Evolutionary conservation across 2,113 vertebrate genomes (phyloP), one percentile per base, ranked within the genome.

Genomic region (Dromas ardeola): DNA sequence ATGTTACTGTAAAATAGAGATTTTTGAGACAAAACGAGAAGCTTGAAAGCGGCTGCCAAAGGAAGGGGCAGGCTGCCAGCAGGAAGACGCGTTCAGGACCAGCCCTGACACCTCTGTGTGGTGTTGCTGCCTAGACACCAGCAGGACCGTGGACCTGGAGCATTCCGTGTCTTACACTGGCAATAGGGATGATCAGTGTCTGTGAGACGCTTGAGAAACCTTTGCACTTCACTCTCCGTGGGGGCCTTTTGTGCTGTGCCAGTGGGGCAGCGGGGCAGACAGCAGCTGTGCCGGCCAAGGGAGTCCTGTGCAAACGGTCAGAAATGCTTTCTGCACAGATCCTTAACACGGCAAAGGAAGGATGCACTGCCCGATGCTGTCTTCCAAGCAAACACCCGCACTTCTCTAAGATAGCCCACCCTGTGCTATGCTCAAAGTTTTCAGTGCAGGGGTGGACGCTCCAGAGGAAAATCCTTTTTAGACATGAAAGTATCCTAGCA

Each of bases 281-380:
- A 79, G 73, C 26, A 55, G 22, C 67, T 55, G 18, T 11, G 26
- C 73, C 38, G 45, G 8, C n/a, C 65, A 40, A 21, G 30, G 20
- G 38, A 78, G 25, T 27, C 58, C 34, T 23, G 14, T 7, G 25
- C 11, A 55, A n/a, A 32, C 16, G 29, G 50, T 13, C 71, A 79
- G 66, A 49, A 67, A 20, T 11, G 45, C 26, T 67, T 67, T 42
- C 59, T 32, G 73, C n/a, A 13, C 13, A 34, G 38, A 40, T 32
- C 45, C 32, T 55, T 40, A 26, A 26, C 22, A 18, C 0, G 1
- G 11, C 53, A 74, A 43, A 63, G 61, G 42, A 45, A 38, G 40
- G 27, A 4, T 27, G 74, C n/a, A 4, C 11, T 38, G 13, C n/a
- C 47, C 62, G 2, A 1, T 1, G 0, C 30, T 26, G 18, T 50